Conservation (phyloP, 2,113 vertebrate genomes). For the Lanius ludovicianus region DNA sequence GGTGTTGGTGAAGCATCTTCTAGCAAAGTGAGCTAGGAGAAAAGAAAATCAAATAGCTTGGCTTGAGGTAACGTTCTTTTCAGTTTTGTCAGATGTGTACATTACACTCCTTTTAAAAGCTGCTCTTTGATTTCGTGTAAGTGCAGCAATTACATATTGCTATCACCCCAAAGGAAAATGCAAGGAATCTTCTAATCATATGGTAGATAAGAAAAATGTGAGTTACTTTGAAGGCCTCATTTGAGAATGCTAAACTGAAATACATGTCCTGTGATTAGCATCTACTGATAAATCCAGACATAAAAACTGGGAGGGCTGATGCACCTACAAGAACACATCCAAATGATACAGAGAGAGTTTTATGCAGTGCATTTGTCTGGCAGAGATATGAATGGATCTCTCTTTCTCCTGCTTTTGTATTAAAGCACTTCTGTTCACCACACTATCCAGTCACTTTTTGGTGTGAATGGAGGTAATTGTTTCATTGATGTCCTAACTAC, state of each 20-base stretch:
- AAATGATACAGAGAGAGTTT: background rate
- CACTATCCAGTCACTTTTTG: background rate
- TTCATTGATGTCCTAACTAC: conserved; percentile 23
- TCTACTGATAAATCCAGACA: background rate
- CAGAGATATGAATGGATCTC: background rate
- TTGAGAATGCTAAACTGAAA: background rate
- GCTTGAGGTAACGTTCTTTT: background rate
- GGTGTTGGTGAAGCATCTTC: background rate
- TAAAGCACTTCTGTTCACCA: background rate
- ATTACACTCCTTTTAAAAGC: background rate
- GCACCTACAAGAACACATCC: background rate
- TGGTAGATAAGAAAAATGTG: background rate
- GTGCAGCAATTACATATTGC: background rate
- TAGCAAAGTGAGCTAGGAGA: background rate
- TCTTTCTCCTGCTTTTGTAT: background rate
- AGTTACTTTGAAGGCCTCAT: background rate
- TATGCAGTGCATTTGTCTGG: background rate
- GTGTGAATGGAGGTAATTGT: conserved; percentile 25
- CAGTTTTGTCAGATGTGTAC: background rate
- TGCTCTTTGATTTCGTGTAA: background rate
- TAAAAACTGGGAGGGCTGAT: background rate
- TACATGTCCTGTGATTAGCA: background rate
- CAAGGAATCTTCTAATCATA: background rate
- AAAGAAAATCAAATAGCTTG: background rate
- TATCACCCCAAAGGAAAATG: background rate